phyloP scores from a whole-genome alignment of 2,797 vertebrate species.

The Lepus oiostolus region DNA sequence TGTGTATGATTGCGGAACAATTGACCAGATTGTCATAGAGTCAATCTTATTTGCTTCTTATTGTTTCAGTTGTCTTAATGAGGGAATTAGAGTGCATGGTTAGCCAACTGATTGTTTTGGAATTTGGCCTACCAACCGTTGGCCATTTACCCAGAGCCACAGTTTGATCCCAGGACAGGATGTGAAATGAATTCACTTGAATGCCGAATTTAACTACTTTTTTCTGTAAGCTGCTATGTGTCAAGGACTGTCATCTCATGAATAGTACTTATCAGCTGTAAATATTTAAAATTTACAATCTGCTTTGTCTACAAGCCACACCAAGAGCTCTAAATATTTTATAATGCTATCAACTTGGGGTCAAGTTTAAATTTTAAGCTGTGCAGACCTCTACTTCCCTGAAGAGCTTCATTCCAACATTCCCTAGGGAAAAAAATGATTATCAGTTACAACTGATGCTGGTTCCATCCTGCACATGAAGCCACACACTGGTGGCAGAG shows the following conservation, averaged over 20 bases:
- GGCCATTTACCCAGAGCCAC: constrained; percentile 22
- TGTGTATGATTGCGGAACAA: constrained; percentile 64
- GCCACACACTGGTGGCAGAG: neutral
- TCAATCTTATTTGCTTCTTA: constrained; percentile 56
- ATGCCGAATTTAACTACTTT: constrained; percentile 50
- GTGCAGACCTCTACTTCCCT: constrained; percentile 14
- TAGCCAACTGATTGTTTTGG: constrained; percentile 63
- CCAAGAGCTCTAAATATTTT: constrained; percentile 76
- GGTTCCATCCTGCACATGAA: constrained; percentile 51
- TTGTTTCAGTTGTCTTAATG: constrained; percentile 64
- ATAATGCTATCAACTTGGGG: constrained; percentile 62
- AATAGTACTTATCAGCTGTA: constrained; percentile 70
- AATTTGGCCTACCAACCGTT: constrained; percentile 63
- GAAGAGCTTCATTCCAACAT: constrained; percentile 54
- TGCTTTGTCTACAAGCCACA: constrained; percentile 57
- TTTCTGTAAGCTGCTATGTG: constrained; percentile 64
- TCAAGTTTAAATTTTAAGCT: constrained; percentile 66
- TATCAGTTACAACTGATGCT: constrained; percentile 23
- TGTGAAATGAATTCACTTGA: constrained; percentile 70
- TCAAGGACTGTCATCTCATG: constrained; percentile 68
- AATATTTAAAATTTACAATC: constrained; percentile 82
- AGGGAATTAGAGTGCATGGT: constrained; percentile 56
- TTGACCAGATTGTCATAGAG: constrained; percentile 65
- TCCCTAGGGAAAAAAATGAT: constrained; percentile 63
- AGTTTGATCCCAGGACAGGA: constrained; percentile 68